Evolutionary conservation across 2,797 vertebrate genomes (phyloP).

Genomic region (Setipinna tenuifilis): DNA sequence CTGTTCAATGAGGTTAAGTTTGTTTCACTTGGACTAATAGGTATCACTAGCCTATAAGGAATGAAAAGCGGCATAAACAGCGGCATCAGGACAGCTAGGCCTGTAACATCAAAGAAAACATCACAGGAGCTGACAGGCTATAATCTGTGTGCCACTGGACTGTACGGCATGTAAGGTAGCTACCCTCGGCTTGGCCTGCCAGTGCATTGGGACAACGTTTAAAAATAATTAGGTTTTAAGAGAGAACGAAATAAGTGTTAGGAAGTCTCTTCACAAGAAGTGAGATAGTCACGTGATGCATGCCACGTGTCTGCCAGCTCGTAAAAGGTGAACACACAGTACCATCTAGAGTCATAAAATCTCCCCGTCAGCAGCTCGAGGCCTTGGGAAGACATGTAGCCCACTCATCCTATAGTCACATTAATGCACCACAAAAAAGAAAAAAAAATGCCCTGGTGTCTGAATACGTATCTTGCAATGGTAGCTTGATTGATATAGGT

Average conservation of each 20-base stretch:
- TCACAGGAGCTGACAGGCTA: not conserved
- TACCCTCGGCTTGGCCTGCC: not conserved
- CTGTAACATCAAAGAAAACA: not conserved
- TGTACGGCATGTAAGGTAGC: not conserved
- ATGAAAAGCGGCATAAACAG: too few relatives aligned
- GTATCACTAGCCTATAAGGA: too few relatives aligned
- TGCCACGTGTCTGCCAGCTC: constrained; percentile 25
- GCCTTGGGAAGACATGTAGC: not conserved
- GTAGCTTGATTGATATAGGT: not conserved
- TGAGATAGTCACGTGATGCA: not conserved
- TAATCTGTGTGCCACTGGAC: not conserved
- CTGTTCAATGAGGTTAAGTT: not conserved
- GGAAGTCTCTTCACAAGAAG: not conserved
- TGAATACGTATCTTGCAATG: not conserved
- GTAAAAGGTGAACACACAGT: not conserved
- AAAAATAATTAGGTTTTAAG: not conserved
- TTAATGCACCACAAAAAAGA: not conserved
- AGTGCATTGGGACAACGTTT: not conserved
- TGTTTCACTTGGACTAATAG: not conserved
- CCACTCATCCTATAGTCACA: not conserved
- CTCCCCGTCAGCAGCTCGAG: not conserved
- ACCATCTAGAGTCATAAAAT: constrained; percentile 14
- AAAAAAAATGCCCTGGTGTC: not conserved
- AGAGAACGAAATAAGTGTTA: not conserved
- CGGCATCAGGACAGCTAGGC: not conserved